phyloP scores from a whole-genome alignment of 2,888 invertebrate genomes.

The Drosophila quinaria region DNA sequence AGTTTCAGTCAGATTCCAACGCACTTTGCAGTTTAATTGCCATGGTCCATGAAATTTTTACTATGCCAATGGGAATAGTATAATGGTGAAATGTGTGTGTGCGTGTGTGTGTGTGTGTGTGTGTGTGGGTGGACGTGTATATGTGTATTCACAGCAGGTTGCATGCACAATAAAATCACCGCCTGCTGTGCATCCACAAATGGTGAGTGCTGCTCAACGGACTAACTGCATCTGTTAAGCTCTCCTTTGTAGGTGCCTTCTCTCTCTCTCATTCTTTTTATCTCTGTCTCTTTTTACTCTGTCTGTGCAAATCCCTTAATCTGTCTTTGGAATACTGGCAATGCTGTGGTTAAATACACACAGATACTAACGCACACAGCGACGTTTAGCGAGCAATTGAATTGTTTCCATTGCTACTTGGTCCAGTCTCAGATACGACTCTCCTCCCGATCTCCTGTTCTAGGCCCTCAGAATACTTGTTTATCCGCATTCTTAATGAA shows the following conservation, averaged over 20 bases:
- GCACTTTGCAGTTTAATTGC: constrained; percentile 68
- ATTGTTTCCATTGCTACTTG: constrained; percentile 75
- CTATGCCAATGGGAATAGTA: constrained; percentile 10
- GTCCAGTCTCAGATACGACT: constrained; percentile 40
- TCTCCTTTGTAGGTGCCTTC: constrained; percentile 29
- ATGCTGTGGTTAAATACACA: constrained; percentile 58
- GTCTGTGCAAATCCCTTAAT: constrained; percentile 71
- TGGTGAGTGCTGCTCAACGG: constrained; percentile 33
- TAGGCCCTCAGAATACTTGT: constrained; percentile 29
- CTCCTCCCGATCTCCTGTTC: constrained; percentile 6
- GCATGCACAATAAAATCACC: constrained; percentile 50
- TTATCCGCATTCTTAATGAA: constrained; percentile 69
- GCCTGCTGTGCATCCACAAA: constrained; percentile 50
- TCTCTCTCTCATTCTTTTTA: constrained; percentile 6
- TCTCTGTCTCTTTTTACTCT: neutral
- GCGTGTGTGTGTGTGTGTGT: constrained; percentile 23
- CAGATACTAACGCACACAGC: constrained; percentile 28
- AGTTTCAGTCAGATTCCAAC: constrained; percentile 9
- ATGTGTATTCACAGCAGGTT: constrained; percentile 34
- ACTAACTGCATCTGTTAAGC: constrained; percentile 36
- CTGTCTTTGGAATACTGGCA: constrained; percentile 68
- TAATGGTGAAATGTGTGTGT: constrained; percentile 4
- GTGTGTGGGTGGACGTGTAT: constrained; percentile 2
- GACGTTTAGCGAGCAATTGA: constrained; percentile 62
- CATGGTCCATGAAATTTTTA: constrained; percentile 34